These are phyloP conservation scores for Adelphocoris suturalis DNA, from an alignment of 2,888 invertebrate genomes.

Conservation along the genomic window DNA sequence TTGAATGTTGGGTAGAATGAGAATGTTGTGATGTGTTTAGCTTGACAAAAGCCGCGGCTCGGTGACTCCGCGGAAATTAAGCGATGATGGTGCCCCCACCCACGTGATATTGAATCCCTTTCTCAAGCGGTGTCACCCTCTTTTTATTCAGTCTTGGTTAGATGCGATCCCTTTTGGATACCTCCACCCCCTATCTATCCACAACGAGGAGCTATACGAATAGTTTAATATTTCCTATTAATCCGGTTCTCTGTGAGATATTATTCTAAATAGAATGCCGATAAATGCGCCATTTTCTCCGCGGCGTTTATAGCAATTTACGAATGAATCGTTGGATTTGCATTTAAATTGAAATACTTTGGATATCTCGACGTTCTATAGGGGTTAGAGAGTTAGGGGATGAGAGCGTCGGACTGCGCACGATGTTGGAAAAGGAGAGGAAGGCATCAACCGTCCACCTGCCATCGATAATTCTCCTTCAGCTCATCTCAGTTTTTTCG, in stretches of 20 bases:
- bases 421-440: background rate
- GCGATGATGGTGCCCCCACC: background rate
- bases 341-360: slow-evolving; percentile 70
- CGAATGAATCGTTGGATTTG: slow-evolving; percentile 65
- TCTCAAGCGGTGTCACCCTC: background rate
- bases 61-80: slow-evolving; percentile 5
- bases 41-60: slow-evolving; percentile 18
- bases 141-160: slow-evolving; percentile 9
- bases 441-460: slow-evolving; percentile 30
- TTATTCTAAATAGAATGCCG: slow-evolving; percentile 45
- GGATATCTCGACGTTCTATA: slow-evolving; percentile 5
- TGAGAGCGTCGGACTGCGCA: slow-evolving; percentile 13
- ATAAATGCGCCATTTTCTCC: slow-evolving; percentile 35
- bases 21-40: slow-evolving; percentile 16
- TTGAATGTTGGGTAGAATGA: background rate
- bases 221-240: slow-evolving; percentile 44
- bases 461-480: slow-evolving; percentile 5
- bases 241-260: slow-evolving; percentile 36
- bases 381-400: background rate
- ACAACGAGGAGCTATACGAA: background rate
- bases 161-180: background rate
- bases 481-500: background rate
- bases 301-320: slow-evolving; percentile 50
- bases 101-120: slow-evolving; percentile 11
- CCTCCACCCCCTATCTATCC: background rate